Evolutionary conservation across 2,797 vertebrate genomes (phyloP).

Genomic region (Carcharodon carcharias): DNA sequence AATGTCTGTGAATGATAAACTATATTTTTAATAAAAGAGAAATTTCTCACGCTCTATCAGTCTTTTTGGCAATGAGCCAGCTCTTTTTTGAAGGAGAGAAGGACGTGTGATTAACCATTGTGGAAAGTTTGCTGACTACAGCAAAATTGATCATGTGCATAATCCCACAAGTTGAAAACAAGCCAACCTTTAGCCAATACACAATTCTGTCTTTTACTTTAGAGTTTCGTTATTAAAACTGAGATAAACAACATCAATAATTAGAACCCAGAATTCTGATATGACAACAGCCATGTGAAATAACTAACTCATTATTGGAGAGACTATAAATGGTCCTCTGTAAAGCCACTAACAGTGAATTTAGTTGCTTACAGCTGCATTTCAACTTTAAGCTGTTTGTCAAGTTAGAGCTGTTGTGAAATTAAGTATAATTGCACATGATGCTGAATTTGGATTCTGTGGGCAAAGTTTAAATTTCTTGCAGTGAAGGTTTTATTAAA

Average conservation of each 20-base stretch:
- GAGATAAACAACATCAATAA: neutral
- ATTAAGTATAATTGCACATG: neutral
- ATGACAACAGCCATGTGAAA: neutral
- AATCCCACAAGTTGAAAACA: neutral
- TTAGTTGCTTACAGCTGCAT: neutral
- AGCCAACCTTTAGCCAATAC: neutral
- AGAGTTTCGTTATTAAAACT: neutral
- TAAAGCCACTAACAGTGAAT: neutral
- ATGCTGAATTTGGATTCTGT: neutral
- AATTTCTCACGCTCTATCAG: neutral
- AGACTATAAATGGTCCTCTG: neutral
- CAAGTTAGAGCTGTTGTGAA: neutral
- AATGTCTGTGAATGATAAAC: neutral
- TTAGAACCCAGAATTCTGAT: neutral
- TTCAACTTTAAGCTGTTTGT: neutral
- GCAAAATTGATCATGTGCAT: neutral
- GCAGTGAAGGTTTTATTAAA: neutral
- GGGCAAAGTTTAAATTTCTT: no score
- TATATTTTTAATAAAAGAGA: neutral
- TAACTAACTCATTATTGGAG: neutral
- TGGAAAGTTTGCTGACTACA: slow-evolving; percentile 2
- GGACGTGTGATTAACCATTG: neutral
- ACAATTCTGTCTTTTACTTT: neutral
- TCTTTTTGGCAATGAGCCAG: neutral
- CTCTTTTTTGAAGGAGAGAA: neutral